Base-by-base conservation (phyloP, 1,140 invertebrate species). In the Drosophila chauvacae region DNA sequence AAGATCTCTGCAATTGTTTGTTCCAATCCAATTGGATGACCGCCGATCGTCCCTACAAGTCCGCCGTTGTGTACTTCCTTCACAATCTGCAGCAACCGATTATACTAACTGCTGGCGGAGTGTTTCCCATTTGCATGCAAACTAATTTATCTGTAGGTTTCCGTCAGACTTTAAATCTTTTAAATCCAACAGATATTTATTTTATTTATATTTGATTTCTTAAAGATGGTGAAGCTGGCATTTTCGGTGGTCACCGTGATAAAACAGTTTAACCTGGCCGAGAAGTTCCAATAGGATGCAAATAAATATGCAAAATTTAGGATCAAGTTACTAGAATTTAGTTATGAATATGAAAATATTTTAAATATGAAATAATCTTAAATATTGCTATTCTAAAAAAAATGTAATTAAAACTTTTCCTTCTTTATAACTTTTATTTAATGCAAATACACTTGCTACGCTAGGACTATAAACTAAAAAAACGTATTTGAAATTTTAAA, bases 1-100 rank as follows among this genome's bases (percentile, higher is more conserved):
- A 77, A 5, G 55, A 82, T 0, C 62, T 87, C 2, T 44, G 79
- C 7, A 33, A 77, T n/a, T 35, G 53, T 44, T 51, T 87, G 2
- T 87, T 87, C 44, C 72, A 87, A 18, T 87, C 84, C 4, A 69
- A 87, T 55, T 87, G 84, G 84, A 58, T 65, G 7, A 13, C 26
- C 4, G 83, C 80, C 3, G 23, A 48, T 61, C 72, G 58, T 0
- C 48, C 39, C 4, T 87, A 87, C 53, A 77, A 37, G 26, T 55
- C 59, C 7, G 62, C 80, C 4, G 37, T 87, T 2, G 20, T 55
- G 0, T 68, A 74, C 26, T 87, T 87, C 18, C 53, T 87, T 3
- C 77, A 87, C 2, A 87, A 87, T 47, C 33, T 88, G 0, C 84
- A 87, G 51, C 48, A 80, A 13, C 84, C 84, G 9, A 87, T 87